phyloP scores from a whole-genome alignment of 1,140 invertebrate species.

The Periplaneta americana region DNA sequence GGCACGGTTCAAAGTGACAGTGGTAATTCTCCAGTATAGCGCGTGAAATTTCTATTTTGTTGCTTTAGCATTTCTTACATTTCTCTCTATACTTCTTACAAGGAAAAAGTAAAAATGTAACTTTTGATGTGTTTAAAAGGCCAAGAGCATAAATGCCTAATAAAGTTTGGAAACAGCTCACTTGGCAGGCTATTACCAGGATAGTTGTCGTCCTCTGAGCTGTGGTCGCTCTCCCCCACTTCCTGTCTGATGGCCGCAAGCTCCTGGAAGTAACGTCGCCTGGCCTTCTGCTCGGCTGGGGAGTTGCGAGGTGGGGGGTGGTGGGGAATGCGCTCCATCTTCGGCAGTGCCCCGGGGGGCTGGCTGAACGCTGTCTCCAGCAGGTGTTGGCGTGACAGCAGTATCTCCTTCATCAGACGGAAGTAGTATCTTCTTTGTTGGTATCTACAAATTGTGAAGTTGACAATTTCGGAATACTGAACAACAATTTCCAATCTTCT shows the following conservation, averaged over 20 bases:
- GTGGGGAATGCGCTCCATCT: constrained; percentile 34
- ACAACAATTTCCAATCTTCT: too few species aligned
- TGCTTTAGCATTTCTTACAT: too few species aligned
- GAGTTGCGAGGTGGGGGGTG: constrained; percentile 38
- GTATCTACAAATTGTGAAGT: too few species aligned
- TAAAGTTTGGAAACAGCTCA: neutral
- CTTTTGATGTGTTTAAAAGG: neutral
- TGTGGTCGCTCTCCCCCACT: constrained; percentile 57
- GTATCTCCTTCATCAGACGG: constrained; percentile 45
- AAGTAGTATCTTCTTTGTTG: constrained; percentile 43
- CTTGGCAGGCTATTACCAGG: constrained; percentile 31
- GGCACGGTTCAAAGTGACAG: too few species aligned
- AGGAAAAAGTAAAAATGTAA: neutral
- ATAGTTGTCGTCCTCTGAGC: constrained; percentile 65
- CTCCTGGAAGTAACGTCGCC: constrained; percentile 47
- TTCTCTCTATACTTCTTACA: neutral
- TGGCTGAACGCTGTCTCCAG: constrained; percentile 48
- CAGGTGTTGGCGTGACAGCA: constrained; percentile 62
- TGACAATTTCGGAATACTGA: too few species aligned
- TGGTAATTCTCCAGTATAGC: too few species aligned
- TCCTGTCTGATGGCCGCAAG: constrained; percentile 44
- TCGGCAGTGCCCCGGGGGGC: constrained; percentile 39
- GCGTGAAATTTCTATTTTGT: too few species aligned
- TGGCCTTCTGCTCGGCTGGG: constrained; percentile 41
- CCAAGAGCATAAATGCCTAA: neutral